Base-by-base conservation (phyloP, 2,113 vertebrate genomes). In the Herpetotheres cachinnans region DNA sequence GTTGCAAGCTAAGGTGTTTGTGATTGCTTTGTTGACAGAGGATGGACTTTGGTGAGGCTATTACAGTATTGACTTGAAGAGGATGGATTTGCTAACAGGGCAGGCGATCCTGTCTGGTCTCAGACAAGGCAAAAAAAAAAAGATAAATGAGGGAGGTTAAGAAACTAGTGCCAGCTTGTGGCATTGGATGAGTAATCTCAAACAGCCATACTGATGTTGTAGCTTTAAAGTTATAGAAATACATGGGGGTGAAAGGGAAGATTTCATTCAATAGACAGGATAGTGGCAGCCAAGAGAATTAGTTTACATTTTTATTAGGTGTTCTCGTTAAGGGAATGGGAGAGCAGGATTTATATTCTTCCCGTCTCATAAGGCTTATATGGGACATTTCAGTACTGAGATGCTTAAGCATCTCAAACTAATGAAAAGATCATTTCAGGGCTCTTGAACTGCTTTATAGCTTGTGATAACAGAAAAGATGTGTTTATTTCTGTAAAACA, bases 341-440 rank as follows among this genome's bases (percentile, higher is more conserved):
- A 93, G 34, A 95, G 76, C 79, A 91, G 42, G 50, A 89, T 95
- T 95, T 96, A 94, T 96, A 84, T 2, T 7, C n/a, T 92, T 95
- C 52, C 72, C 11, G 4, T 90, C 72, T 97, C 54, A 44, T 93
- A 92, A 88, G 89, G 84, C 47, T 97, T 96, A 78, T 65, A 86
- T 82, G 85, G 70, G 81, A 89, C 52, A 15, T 95, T 97, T 97
- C 46, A 78, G n/a, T 95, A 74, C 69, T 92, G 87, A 76, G 85
- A 81, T 80, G 36, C 85, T 83, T 95, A 92, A 95, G 42, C 52
- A 77, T 95, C 95, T 96, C 80, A 95, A 79, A 94, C 86, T 97
- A 97, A 94, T 97, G 94, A 96, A 97, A 98, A 89, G 77, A 92
- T 97, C 82, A 78, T 97, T 98, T 90, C 77, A 61, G 82, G 87